Evolutionary conservation across 2,797 vertebrate species (phyloP).

Genomic region (Taenioides sp.): DNA sequence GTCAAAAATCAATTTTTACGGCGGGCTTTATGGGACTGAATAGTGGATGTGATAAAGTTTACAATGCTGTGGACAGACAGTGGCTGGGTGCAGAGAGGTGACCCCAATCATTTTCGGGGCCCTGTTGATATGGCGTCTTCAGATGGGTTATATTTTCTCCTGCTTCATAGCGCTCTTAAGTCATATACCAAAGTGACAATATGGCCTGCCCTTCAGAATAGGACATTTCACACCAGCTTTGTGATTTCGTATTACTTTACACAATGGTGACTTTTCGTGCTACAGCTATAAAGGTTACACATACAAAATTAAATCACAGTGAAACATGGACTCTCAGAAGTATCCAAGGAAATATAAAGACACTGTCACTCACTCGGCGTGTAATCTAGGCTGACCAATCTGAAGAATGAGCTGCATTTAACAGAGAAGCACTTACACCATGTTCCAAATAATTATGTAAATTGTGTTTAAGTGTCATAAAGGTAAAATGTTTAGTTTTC

Average conservation of each 20-base stretch:
- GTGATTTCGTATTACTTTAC: slow-evolving; percentile 6
- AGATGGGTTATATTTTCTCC: slow-evolving; percentile 55
- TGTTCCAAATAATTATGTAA: no score
- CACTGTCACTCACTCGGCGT: no score
- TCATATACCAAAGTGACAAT: slow-evolving; percentile 50
- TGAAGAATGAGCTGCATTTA: no score
- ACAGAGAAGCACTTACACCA: no score
- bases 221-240: slow-evolving; percentile 2
- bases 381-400: no score
- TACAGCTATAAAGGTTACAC: not conserved
- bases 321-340: no score
- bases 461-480: no score
- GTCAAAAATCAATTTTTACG: slow-evolving; percentile 57
- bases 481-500: no score
- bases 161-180: slow-evolving; percentile 56
- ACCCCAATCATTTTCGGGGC: slow-evolving; percentile 53
- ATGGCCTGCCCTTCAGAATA: slow-evolving; percentile 9
- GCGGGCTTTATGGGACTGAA: slow-evolving; percentile 50
- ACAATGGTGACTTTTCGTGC: not conserved
- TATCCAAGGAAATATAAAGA: no score
- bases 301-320: no score
- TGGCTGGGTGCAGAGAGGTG: slow-evolving; percentile 22
- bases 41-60: slow-evolving; percentile 53
- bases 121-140: slow-evolving; percentile 37
- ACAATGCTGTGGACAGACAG: slow-evolving; percentile 36